Percentiles rank a stretch among this genome's conserved stretches.
Evolutionary conservation across 2,797 vertebrate genomes (phyloP).

Genomic region (Falco cherrug): DNA sequence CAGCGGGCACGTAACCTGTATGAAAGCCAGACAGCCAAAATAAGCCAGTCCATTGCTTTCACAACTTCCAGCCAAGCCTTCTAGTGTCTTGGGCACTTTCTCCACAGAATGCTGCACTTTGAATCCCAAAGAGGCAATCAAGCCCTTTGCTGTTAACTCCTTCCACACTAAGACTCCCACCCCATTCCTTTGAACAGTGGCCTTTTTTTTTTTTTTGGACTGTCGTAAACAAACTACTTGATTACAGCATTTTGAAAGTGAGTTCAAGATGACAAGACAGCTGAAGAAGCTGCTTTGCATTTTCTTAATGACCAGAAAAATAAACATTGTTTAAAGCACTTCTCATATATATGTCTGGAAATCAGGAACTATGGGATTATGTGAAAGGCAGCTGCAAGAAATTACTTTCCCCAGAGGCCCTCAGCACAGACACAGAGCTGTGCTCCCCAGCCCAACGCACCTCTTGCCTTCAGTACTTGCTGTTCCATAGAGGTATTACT

Average conservation of each 20-base stretch:
- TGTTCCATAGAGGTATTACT: background rate
- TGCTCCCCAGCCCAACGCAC: background rate
- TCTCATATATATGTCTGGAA: background rate
- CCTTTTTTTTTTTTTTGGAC: background rate
- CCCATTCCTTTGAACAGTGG: background rate
- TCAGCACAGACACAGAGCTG: background rate
- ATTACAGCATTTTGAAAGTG: background rate
- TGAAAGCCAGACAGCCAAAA: background rate
- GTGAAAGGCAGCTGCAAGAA: background rate
- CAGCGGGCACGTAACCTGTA: accelerated
- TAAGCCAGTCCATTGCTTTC: background rate
- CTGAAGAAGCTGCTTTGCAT: constrained; percentile 27
- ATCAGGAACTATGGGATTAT: background rate
- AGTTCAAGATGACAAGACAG: background rate
- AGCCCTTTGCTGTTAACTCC: background rate
- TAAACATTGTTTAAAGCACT: background rate
- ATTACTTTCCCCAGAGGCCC: background rate
- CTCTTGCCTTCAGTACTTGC: background rate
- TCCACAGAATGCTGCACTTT: background rate
- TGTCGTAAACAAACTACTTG: background rate
- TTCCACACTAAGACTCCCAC: background rate
- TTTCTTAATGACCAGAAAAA: background rate
- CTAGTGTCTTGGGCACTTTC: background rate
- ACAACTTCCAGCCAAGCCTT: background rate
- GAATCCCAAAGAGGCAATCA: background rate